These are phyloP conservation scores for Cryptocheilus praepositus DNA, from an alignment of 2,888 invertebrate species.

Conservation along the genomic window DNA sequence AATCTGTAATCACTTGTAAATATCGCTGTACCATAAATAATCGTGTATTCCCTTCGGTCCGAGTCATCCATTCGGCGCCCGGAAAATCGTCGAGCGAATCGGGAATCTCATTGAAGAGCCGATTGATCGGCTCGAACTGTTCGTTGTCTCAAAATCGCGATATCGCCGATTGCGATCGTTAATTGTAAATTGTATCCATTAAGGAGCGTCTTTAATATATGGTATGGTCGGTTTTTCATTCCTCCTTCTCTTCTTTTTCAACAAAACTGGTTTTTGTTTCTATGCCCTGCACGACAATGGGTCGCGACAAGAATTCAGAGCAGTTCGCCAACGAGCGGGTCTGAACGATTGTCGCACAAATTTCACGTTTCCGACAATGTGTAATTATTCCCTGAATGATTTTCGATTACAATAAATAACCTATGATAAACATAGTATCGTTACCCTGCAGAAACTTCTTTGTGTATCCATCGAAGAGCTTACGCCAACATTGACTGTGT, in stretches of 20 bases:
- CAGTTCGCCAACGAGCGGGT: background rate
- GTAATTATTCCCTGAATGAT: conserved; percentile 52
- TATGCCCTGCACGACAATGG: background rate
- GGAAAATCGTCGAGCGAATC: conserved; percentile 5
- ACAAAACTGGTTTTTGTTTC: background rate
- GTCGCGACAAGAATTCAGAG: background rate
- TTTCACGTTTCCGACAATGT: conserved; percentile 22
- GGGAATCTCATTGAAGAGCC: background rate
- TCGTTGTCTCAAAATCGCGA: background rate
- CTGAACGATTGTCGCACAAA: background rate
- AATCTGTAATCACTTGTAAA: conserved; percentile 57
- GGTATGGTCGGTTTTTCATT: background rate
- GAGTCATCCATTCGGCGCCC: conserved; percentile 32
- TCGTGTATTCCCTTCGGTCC: conserved; percentile 38
- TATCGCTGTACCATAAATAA: conserved; percentile 62
- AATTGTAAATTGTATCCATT: conserved; percentile 1
- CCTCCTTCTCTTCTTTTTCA: too few relatives aligned
- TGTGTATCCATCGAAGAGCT: too few relatives aligned
- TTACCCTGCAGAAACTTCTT: too few relatives aligned
- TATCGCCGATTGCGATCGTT: too few relatives aligned
- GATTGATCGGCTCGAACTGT: background rate
- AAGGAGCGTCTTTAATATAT: background rate
- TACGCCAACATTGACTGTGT: too few relatives aligned
- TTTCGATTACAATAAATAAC: conserved; percentile 53
- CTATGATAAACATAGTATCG: background rate